Evolutionary conservation across 1,140 invertebrate species (phyloP).

Genomic region (Holotrichia oblita): DNA sequence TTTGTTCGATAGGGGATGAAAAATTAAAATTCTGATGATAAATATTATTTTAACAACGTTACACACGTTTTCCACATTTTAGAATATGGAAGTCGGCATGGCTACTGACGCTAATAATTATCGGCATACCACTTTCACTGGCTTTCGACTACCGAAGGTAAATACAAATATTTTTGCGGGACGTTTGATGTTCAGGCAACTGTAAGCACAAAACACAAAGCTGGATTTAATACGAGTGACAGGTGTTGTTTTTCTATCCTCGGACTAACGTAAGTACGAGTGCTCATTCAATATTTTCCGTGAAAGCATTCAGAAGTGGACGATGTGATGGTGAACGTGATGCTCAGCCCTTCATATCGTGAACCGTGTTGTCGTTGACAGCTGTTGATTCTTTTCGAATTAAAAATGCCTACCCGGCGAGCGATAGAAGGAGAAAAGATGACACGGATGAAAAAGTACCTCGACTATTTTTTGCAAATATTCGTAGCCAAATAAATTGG

Average conservation of each 20-base stretch:
- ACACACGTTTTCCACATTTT: too few species aligned
- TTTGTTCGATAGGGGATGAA: too few species aligned
- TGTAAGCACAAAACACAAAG: neutral
- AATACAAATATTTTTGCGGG: neutral
- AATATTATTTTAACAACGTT: too few species aligned
- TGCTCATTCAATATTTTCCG: constrained; percentile 12
- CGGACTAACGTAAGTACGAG: neutral
- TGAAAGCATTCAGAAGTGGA: neutral
- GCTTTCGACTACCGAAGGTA: neutral
- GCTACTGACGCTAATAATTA: too few species aligned
- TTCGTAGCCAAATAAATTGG: too few species aligned
- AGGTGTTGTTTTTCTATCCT: constrained; percentile 1
- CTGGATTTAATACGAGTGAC: neutral
- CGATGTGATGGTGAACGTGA: neutral
- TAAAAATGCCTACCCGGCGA: neutral
- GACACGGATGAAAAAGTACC: too few species aligned
- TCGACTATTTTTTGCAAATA: too few species aligned
- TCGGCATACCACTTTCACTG: too few species aligned
- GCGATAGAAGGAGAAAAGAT: too few species aligned
- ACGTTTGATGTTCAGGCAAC: neutral
- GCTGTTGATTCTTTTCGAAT: constrained; percentile 1
- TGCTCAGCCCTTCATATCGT: neutral
- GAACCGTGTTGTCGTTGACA: neutral
- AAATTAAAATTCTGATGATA: too few species aligned
- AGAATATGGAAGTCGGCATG: too few species aligned